Evolutionary conservation across 2,888 invertebrate species (phyloP).

Genomic region (Meliscaeva auricollis): DNA sequence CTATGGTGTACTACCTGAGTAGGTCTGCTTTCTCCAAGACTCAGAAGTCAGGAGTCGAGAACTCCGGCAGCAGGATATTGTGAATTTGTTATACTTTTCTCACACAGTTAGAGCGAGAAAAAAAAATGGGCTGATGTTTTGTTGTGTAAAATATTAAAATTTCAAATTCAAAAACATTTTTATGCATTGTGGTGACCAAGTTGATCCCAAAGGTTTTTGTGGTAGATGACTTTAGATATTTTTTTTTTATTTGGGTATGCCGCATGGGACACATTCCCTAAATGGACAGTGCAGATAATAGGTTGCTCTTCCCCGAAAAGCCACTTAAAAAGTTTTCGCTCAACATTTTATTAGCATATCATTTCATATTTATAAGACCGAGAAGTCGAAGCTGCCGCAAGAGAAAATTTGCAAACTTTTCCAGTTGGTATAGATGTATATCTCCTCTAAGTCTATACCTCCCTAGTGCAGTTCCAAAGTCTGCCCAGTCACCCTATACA

Average conservation of each 20-base stretch:
- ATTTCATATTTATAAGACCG: constrained; percentile 74
- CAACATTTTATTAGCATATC: constrained; percentile 75
- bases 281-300: constrained; percentile 67
- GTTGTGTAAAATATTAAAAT: constrained; percentile 64
- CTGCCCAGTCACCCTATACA: constrained; percentile 3
- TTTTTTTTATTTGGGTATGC: constrained; percentile 53
- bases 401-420: constrained; percentile 64
- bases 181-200: constrained; percentile 70
- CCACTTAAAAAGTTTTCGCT: constrained; percentile 75
- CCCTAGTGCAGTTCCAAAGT: constrained; percentile 37
- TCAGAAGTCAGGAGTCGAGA: not conserved
- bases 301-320: constrained; percentile 71
- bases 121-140: constrained; percentile 39
- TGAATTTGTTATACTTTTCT: constrained; percentile 25
- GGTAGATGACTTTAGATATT: constrained; percentile 63
- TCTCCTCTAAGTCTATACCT: not conserved
- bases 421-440: not conserved
- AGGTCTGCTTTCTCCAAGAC: not conserved
- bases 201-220: constrained; percentile 70
- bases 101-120: not conserved
- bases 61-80: constrained; percentile 9
- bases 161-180: constrained; percentile 66
- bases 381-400: constrained; percentile 70
- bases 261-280: constrained; percentile 61
- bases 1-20: not conserved